Base-by-base conservation (phyloP, 2,888 invertebrate genomes). In the Eilema caniola region DNA sequence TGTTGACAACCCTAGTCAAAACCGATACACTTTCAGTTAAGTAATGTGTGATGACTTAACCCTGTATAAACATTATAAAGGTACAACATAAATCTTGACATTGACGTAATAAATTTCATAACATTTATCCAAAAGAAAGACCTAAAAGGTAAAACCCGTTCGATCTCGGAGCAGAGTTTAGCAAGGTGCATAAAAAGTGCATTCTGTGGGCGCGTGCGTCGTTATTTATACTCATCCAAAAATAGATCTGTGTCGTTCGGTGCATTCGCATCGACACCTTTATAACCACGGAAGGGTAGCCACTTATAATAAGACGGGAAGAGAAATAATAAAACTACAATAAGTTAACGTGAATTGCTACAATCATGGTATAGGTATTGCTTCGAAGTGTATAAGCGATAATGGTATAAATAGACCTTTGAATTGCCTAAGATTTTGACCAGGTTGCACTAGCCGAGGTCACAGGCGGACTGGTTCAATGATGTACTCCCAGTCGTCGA, bases 181-280 rank as follows among this genome's bases (percentile, higher is more conserved):
- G 88, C 89, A 86, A 82, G 88, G 81, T 90, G 91, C 89, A 90
- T 91, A 94, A 94, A 94, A 94, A 94, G 86, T 91, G 91, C 91
- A 92, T 86, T 88, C 82, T 82, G 72, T 71, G 77, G 81, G 82
- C 82, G 88, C 87, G 85, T 87, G 83, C 85, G 82, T 83, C 78
- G 73, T 86, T 93, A 93, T 93, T 93, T 93, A 92, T 93, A 93
- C 91, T 63, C 79, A 82, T 81, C 85, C 90, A 80, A 81, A 90
- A 94, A 93, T 93, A 93, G 88, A 89, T 89, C 83, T 90, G 87
- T 90, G 90, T 85, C 90, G 89, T 84, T 83, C 81, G 80, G 86
- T 88, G 86, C 89, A 84, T 87, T 88, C 84, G 85, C 84, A 89
- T 86, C 85, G 74, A 69, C 79, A 83, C 83, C 82, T 85, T 85